Base-by-base conservation (phyloP, 2,888 invertebrate species). In the Amorpha juglandis region DNA sequence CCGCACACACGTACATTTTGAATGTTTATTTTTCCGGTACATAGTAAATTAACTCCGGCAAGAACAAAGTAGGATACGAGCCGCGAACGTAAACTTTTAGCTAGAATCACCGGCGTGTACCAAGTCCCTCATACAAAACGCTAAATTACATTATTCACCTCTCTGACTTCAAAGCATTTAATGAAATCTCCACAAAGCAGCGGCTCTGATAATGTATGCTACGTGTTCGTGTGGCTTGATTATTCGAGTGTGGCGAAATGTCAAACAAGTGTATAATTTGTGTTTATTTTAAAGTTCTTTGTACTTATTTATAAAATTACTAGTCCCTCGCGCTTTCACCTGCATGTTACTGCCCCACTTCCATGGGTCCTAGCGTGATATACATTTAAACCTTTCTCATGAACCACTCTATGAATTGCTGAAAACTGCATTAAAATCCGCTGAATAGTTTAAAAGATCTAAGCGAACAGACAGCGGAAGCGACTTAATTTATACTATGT, bases 131-230 rank as follows among this genome's bases (percentile, higher is more conserved):
- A 42, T 58, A 58, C 58, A 58, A 58, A 42, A 58, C 58, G 58
- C 19, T 58, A 58, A 58, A 58, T 58, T 58, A 58, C 58, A 58
- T 58, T 58, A 58, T 58, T 58, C 58, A 58, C 16, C 42, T 16
- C 19, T 12, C 19, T 38, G 58, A 58, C 58, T 58, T 58, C 58
- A 58, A 58, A 58, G 58, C 42, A 42, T 58, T 58, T 58, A 42
- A 58, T 58, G 42, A 58, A 58, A 58, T 58, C 58, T 58, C 42
- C 19, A 27, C 27, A 16, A 42, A 58, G 19, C 42, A 58, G 58
- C 1, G 42, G 58, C 21, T 42, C 58, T 42, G 58, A 35, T 38
- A 8, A 19, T 38, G 35, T 11, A 8, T 16, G 55, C 16, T 9
- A 38, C 35, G 16, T 6, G 11, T n/a, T 9, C 14, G 16, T 27